Conservation (phyloP, 2,797 vertebrate genomes). For the Rhinatrema bivittatum region DNA sequence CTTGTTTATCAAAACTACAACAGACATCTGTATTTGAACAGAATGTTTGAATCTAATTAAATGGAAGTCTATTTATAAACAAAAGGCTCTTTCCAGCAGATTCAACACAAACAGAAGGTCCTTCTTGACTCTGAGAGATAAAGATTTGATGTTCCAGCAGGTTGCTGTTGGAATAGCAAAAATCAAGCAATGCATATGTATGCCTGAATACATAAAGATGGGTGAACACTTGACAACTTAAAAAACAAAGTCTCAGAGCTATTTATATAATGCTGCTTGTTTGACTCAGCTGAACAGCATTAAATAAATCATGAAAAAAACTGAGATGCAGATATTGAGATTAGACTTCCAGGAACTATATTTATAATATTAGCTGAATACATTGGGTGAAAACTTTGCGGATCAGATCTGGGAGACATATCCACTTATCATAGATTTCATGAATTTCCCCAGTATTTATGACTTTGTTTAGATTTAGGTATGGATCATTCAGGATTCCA, state of each 20-base stretch:
- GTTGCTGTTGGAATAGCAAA: conserved; percentile 23
- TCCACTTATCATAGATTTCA: too few relatives aligned
- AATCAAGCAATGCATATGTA: conserved; percentile 19
- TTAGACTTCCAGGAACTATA: not conserved
- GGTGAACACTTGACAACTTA: conserved; percentile 6
- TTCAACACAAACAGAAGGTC: conserved; percentile 1
- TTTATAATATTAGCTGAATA: not conserved
- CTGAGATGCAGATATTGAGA: not conserved
- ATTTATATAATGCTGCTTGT: not conserved
- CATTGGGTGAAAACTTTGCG: too few relatives aligned
- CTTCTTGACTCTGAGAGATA: conserved; percentile 16
- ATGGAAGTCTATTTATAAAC: conserved; percentile 12
- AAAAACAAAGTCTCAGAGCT: conserved; percentile 22
- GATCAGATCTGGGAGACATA: too few relatives aligned
- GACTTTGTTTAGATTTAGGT: too few relatives aligned
- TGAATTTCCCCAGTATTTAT: too few relatives aligned
- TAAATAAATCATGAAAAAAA: conserved; percentile 9
- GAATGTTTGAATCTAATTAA: conserved; percentile 18
- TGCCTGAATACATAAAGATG: conserved; percentile 13
- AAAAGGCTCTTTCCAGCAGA: conserved; percentile 21
- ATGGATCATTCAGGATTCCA: too few relatives aligned
- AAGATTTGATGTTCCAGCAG: conserved; percentile 12
- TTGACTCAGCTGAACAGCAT: conserved; percentile 8
- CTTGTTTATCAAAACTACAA: conserved; percentile 10
- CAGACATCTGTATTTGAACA: conserved; percentile 10